These are phyloP conservation scores for Liasis olivaceus DNA, from an alignment of 2,797 vertebrate species.

Conservation along the genomic window DNA sequence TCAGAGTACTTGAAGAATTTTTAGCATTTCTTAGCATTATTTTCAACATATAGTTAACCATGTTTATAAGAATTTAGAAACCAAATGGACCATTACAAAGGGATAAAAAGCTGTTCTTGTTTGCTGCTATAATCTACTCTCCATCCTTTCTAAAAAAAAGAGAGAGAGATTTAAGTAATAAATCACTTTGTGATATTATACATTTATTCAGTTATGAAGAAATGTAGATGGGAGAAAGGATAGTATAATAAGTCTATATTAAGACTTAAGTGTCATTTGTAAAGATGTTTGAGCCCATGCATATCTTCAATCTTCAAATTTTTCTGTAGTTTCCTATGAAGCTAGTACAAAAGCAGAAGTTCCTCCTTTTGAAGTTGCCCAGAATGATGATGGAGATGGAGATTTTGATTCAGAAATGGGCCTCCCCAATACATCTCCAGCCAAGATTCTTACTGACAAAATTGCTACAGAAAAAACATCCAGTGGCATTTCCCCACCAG, in stretches of 20 bases:
- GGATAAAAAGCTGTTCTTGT: background rate
- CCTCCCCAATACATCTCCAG: rapidly evolving
- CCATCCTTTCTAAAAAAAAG: background rate
- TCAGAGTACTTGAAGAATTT: background rate
- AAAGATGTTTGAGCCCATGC: background rate
- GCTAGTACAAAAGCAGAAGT: conserved; percentile 58
- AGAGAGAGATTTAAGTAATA: background rate
- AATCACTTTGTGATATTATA: background rate
- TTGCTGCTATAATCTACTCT: background rate
- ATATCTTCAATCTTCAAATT: conserved; percentile 36
- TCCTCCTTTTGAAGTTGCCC: conserved; percentile 67
- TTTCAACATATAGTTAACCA: background rate
- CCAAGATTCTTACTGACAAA: background rate
- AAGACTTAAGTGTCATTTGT: background rate
- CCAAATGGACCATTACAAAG: background rate
- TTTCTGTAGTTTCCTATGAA: conserved; percentile 70
- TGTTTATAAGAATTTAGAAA: background rate
- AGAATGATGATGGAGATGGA: conserved; percentile 74
- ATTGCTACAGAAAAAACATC: conserved; percentile 58
- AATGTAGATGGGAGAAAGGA: background rate
- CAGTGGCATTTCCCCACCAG: conserved; percentile 74
- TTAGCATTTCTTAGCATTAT: background rate
- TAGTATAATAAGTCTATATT: background rate
- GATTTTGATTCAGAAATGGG: conserved; percentile 28
- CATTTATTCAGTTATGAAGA: background rate